Evolutionary conservation across 2,888 invertebrate species (phyloP).

Genomic region (Tenthredo amoena): DNA sequence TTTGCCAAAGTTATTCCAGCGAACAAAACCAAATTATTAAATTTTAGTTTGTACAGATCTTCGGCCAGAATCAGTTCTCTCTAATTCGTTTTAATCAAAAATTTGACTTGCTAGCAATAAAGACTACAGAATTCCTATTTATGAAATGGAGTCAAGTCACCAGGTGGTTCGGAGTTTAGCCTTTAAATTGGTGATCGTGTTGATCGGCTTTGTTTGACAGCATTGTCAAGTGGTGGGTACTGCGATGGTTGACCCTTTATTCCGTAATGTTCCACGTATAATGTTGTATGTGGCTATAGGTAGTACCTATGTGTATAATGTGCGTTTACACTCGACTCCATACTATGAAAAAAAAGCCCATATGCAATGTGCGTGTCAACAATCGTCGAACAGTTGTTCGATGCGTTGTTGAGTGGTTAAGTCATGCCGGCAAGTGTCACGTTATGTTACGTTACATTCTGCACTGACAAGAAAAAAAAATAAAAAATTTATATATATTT

Average conservation of each 20-base stretch:
- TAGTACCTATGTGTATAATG: background rate
- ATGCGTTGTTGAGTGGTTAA: constrained; percentile 32
- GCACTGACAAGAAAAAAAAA: constrained; percentile 7
- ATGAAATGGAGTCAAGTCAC: background rate
- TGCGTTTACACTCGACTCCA: constrained; percentile 27
- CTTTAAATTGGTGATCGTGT: background rate
- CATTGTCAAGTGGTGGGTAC: constrained; percentile 16
- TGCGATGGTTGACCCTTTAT: constrained; percentile 25
- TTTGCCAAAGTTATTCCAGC: background rate
- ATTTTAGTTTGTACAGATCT: background rate
- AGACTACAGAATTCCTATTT: background rate
- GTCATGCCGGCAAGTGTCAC: constrained; percentile 41
- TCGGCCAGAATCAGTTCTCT: background rate
- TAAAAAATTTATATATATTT: background rate
- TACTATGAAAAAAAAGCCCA: constrained; percentile 17
- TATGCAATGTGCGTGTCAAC: constrained; percentile 51
- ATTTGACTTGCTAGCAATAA: background rate
- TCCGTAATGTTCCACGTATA: constrained; percentile 1
- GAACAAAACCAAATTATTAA: background rate
- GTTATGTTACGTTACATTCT: background rate
- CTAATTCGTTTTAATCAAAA: no score
- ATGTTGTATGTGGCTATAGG: background rate
- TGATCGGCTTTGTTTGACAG: constrained; percentile 32
- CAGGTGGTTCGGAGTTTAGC: constrained; percentile 11
- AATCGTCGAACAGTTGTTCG: constrained; percentile 44